Base-by-base conservation (phyloP, 2,888 invertebrate genomes). In the Diaphora mendica region DNA sequence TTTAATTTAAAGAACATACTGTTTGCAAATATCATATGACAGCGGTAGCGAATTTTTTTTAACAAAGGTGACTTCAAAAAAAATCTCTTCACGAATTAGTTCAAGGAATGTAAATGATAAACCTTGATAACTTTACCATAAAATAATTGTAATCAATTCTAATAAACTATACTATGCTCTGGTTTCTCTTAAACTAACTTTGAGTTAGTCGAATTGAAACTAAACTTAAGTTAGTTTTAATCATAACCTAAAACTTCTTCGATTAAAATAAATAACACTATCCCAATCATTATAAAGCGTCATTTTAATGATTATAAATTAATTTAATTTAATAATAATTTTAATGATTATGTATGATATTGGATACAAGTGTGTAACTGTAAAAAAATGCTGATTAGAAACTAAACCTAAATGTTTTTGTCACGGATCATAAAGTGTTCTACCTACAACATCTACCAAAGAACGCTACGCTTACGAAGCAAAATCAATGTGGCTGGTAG, bases 351-450 rank as follows among this genome's bases (percentile, higher is more conserved):
- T 9, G 44, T 30, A 23, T 30, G n/a, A 26, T 30, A 48, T 30
- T 1, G 23, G 13, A 23, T 11, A 48, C 7, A 48, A 33, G 7
- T 30, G 33, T 48, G 1, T 48, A 48, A 8, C 17, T 48, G 30
- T 67, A 23, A 48, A 42, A 13, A 48, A 67, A 48, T 67, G 48
- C 48, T 67, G 33, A 67, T 33, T 48, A 67, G 48, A 48, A 67
- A 67, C 48, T 33, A 13, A n/a, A n/a, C n/a, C n/a, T 67, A 33
- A 23, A 48, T 48, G 30, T 44, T 48, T 13, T 33, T 48, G 48
- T 67, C 48, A 48, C 48, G 67, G 48, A 44, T 51, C 39, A 26
- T 23, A 48, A 17, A 71, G 39, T 30, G n/a, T 26, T n/a, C 13
- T 13, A 33, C 35, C 3, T 35, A 13, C 15, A 15, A 17, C 30